Percentiles rank a stretch among this genome's conserved stretches.
Evolutionary conservation across 2,113 vertebrate genomes (phyloP).

Genomic region (Petaurus breviceps): DNA sequence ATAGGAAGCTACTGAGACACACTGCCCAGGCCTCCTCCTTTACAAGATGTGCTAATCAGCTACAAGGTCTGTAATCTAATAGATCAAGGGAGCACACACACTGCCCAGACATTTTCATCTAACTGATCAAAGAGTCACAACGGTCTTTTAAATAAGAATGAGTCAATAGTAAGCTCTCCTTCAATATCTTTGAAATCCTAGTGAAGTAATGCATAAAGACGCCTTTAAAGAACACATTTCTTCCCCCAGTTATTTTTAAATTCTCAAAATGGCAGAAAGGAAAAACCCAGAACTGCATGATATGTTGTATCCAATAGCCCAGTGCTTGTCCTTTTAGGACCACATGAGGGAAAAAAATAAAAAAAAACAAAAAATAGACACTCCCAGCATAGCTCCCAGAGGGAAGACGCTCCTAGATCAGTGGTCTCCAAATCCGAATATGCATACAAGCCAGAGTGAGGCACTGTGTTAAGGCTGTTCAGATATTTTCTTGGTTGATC

Average conservation of each 20-base stretch:
- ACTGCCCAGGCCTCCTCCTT: background rate
- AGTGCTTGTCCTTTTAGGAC: background rate
- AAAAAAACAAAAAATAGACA: background rate
- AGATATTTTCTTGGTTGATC: too few species aligned
- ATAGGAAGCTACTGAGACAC: background rate
- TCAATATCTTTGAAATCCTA: background rate
- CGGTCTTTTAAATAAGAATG: background rate
- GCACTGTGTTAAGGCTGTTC: too few species aligned
- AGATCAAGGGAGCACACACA: background rate
- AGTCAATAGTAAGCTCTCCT: background rate
- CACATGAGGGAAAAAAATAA: background rate
- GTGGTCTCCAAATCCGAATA: background rate
- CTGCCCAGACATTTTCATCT: background rate
- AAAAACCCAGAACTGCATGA: background rate
- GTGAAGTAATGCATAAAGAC: background rate
- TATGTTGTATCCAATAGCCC: background rate
- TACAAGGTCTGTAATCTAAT: background rate
- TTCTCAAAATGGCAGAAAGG: background rate
- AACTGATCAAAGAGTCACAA: background rate
- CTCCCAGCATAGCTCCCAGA: background rate
- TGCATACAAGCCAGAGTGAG: background rate
- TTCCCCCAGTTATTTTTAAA: background rate
- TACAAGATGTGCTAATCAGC: background rate
- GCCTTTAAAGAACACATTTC: background rate
- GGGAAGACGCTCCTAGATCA: background rate